Percentiles rank a stretch among this genome's conserved stretches.
These are phyloP conservation scores for Chelon auratus DNA, from an alignment of 2,797 vertebrate species.

Conservation along the genomic window DNA sequence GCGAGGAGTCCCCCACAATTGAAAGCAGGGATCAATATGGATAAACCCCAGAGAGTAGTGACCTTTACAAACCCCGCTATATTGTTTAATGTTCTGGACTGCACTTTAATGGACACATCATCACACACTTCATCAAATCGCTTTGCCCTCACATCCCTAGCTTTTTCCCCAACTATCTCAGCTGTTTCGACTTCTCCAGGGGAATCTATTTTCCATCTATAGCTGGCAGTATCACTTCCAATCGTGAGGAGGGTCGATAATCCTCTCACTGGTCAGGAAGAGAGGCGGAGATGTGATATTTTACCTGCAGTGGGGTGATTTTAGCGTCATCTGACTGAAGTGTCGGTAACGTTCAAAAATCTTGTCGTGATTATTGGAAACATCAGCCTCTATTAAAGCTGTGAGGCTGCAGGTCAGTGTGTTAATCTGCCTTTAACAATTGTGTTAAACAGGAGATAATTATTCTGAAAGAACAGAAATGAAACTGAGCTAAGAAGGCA, in stretches of 20 bases:
- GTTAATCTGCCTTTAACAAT: background rate
- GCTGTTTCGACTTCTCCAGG: constrained; percentile 39
- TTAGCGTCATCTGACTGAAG: constrained; percentile 18
- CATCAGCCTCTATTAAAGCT: background rate
- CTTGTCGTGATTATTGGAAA: background rate
- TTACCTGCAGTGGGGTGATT: constrained; percentile 1
- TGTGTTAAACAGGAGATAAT: constrained; percentile 17
- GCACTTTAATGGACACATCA: constrained; percentile 76
- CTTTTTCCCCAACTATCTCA: constrained; percentile 32
- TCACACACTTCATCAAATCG: constrained; percentile 68
- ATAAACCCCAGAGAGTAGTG: constrained; percentile 68
- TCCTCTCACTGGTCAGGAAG: constrained; percentile 21
- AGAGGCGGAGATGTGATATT: constrained; percentile 33
- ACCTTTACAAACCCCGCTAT: constrained; percentile 72
- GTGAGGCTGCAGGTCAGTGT: no score
- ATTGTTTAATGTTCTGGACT: constrained; percentile 78
- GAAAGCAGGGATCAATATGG: constrained; percentile 75
- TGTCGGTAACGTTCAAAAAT: constrained; percentile 10
- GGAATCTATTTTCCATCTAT: constrained; percentile 50
- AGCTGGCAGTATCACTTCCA: constrained; percentile 39
- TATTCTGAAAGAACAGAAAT: constrained; percentile 11
- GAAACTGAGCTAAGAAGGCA: background rate
- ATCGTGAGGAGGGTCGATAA: constrained; percentile 24
- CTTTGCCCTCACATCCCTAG: constrained; percentile 37
- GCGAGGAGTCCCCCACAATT: constrained; percentile 42